These are phyloP conservation scores for Leptatherina wallacei DNA, from an alignment of 2,797 vertebrate genomes.

Conservation along the genomic window DNA sequence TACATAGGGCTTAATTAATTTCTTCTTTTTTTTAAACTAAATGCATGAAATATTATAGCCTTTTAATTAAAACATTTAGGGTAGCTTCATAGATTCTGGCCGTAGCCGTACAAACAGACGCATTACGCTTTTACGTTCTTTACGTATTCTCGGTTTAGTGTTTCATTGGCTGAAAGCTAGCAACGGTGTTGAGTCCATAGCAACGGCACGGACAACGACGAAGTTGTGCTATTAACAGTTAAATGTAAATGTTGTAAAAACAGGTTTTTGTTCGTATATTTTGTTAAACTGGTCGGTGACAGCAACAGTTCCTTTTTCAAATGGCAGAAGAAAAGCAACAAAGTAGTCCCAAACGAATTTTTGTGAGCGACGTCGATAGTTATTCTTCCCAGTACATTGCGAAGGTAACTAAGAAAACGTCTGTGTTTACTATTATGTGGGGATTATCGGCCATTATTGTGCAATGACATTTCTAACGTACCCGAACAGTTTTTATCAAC, in stretches of 20 bases:
- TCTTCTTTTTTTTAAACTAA: too few relatives aligned
- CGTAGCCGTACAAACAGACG: neutral
- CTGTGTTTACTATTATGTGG: neutral
- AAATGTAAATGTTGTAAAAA: neutral
- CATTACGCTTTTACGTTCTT: neutral
- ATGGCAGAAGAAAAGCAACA: constrained; percentile 71
- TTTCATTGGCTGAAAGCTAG: constrained; percentile 37
- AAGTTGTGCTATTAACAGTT: neutral
- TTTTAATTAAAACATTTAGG: neutral
- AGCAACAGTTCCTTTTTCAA: neutral
- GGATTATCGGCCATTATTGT: neutral
- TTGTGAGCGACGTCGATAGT: constrained; percentile 89
- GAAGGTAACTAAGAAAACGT: constrained; percentile 78
- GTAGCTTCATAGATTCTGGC: too few relatives aligned
- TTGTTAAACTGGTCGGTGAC: neutral
- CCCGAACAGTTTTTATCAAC: constrained; percentile 85
- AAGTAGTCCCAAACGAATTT: constrained; percentile 77
- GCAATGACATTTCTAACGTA: neutral
- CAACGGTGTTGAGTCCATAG: constrained; percentile 57
- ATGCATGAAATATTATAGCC: too few relatives aligned
- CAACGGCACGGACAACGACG: constrained; percentile 23
- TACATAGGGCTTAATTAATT: too few relatives aligned
- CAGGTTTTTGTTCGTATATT: neutral
- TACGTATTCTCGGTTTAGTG: neutral
- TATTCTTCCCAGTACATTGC: constrained; percentile 88